Evolutionary conservation across 1,140 invertebrate genomes (phyloP), one percentile per base, ranked within the genome.

Genomic region (Linepithema humile): DNA sequence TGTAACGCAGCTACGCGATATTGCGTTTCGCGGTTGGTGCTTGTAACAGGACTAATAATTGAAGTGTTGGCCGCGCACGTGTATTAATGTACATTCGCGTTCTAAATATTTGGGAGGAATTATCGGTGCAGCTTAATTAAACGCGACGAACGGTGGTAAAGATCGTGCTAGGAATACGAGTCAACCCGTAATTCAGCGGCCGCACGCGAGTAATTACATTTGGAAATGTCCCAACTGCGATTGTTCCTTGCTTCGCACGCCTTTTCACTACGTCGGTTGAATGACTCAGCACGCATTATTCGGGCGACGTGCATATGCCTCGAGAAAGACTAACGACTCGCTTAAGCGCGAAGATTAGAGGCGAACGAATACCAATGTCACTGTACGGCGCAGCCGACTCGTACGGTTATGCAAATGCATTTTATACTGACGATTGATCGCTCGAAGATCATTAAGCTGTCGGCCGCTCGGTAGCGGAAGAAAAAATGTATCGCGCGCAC

Each of bases 281-380:
- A 35, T 88, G 87, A 88, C 74, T 88, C 86, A 82, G 83, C 86
- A 43, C 3, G 45, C 50, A 55, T 85, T 62, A 59, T 64, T 65
- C 15, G 43, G 29, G 9, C 82, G 53, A 84, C 73, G 35, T 40
- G 26, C 26, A 20, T 48, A 38, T 15, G n/a, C 26, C 80, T 12
- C 53, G 86, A 82, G 53, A 64, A 77, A 82, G 86, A 88, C 75
- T 82, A 88, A 82, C 75, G 87, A 88, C 43, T 70, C 80, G 86
- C 38, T 87, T 55, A 65, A 74, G 38, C 43, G 43, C 72, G 53
- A 15, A 74, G 85, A 84, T 88, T 87, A 87, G 85, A 59, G 26
- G 35, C 35, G 38, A 29, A 87, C 83, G 86, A 86, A 83, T 78
- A 50, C 23, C 77, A 43, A 82, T 57, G 85, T 83, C 78, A 83